Evolutionary conservation across 2,113 vertebrate species (phyloP).

Genomic region (Uropsilus gracilis): DNA sequence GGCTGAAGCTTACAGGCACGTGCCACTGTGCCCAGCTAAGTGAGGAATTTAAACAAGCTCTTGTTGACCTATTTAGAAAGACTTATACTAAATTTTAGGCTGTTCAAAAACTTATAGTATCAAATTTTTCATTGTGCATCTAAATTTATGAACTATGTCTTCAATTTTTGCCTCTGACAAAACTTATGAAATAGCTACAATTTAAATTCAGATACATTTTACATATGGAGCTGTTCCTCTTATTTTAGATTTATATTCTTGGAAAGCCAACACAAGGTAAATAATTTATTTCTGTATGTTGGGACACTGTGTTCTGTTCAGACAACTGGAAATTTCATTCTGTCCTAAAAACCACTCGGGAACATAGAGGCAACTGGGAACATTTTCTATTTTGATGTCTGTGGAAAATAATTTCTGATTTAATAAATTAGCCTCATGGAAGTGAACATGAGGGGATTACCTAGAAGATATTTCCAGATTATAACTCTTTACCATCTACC

Average conservation of each 20-base stretch:
- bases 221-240: neutral
- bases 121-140: neutral
- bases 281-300: slow-evolving; percentile 29
- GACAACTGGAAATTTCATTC: neutral
- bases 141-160: neutral
- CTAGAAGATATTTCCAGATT: slow-evolving; percentile 31
- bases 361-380: slow-evolving; percentile 19
- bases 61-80: neutral
- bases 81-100: neutral
- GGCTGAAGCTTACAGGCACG: no score
- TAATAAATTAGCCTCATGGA: slow-evolving; percentile 26
- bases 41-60: no score
- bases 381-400: slow-evolving; percentile 26
- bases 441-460: slow-evolving; percentile 27
- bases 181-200: neutral
- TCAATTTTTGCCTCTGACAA: neutral
- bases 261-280: slow-evolving; percentile 35
- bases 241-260: slow-evolving; percentile 14
- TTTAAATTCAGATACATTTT: slow-evolving; percentile 8
- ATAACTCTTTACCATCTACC: neutral
- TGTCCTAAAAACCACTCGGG: neutral
- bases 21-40: no score
- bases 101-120: neutral
- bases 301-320: neutral
- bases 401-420: slow-evolving; percentile 12